Evolutionary conservation across 2,888 invertebrate genomes (phyloP).

Genomic region (Drosophila antonietae): DNA sequence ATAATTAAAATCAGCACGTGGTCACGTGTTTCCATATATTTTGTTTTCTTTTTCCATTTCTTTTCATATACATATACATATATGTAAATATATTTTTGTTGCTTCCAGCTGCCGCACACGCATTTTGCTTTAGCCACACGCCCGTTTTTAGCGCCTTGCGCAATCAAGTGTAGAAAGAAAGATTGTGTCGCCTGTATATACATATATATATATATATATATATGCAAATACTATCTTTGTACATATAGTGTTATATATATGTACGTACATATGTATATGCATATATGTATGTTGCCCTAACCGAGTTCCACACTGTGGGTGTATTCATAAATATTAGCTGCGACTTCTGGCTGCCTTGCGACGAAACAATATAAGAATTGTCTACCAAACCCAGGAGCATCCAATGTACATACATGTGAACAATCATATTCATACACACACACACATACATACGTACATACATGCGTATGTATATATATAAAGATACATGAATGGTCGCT

Average conservation of each 20-base stretch:
- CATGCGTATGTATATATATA: not conserved
- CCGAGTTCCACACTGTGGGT: conserved; percentile 15
- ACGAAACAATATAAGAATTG: conserved; percentile 49
- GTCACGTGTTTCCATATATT: conserved; percentile 57
- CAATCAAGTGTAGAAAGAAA: conserved; percentile 53
- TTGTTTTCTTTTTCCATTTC: not conserved
- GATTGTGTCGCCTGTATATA: conserved; percentile 55
- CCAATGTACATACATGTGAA: conserved; percentile 8
- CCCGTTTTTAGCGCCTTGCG: conserved; percentile 55
- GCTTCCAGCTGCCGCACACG: conserved; percentile 51
- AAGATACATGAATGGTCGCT: conserved; percentile 48
- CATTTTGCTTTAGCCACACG: conserved; percentile 25
- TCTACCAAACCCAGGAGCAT: conserved; percentile 26
- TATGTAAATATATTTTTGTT: not conserved
- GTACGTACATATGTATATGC: conserved; percentile 12
- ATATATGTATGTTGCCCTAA: not conserved
- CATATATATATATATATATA: not conserved
- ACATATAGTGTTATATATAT: not conserved
- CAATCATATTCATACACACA: conserved; percentile 13
- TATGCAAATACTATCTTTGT: no score
- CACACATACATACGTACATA: conserved; percentile 2
- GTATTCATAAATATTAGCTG: conserved; percentile 54
- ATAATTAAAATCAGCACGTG: conserved; percentile 61
- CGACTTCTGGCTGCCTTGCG: conserved; percentile 9
- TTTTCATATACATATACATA: not conserved